Evolutionary conservation across 2,888 invertebrate species (phyloP).

Genomic region (Hirtodrosophila histrioides): DNA sequence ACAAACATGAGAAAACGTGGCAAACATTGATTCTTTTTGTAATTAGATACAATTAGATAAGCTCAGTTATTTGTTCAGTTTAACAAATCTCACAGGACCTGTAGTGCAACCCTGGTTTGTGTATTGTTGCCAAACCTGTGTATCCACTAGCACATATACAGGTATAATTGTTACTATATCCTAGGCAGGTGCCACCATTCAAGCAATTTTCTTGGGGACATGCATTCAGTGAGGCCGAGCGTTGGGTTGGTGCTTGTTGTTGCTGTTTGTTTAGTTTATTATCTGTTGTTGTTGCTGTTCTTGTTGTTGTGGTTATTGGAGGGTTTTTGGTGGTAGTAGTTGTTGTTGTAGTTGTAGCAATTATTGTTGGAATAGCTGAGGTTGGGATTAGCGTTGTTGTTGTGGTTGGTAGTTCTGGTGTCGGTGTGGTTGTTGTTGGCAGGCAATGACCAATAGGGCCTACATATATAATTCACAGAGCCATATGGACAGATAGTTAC

Average conservation of each 20-base stretch:
- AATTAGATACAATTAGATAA: not conserved
- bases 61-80: no score
- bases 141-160: constrained; percentile 90
- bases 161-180: constrained; percentile 87
- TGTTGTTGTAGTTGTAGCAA: constrained; percentile 52
- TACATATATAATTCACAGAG: constrained; percentile 49
- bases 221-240: constrained; percentile 84
- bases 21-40: no score
- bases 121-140: constrained; percentile 85
- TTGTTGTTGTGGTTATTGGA: constrained; percentile 43
- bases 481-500: constrained; percentile 27
- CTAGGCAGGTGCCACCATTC: constrained; percentile 89
- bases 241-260: constrained; percentile 70
- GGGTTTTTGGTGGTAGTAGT: constrained; percentile 43
- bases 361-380: constrained; percentile 46
- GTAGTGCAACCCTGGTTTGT: constrained; percentile 47
- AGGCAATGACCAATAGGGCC: constrained; percentile 84
- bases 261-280: constrained; percentile 39
- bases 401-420: constrained; percentile 60
- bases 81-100: constrained; percentile 14
- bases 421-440: constrained; percentile 78
- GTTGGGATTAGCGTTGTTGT: constrained; percentile 45
- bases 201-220: constrained; percentile 86
- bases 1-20: no score
- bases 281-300: constrained; percentile 43